These are phyloP conservation scores for Idaea dimidiata DNA, from an alignment of 2,888 invertebrate genomes.

Conservation along the genomic window DNA sequence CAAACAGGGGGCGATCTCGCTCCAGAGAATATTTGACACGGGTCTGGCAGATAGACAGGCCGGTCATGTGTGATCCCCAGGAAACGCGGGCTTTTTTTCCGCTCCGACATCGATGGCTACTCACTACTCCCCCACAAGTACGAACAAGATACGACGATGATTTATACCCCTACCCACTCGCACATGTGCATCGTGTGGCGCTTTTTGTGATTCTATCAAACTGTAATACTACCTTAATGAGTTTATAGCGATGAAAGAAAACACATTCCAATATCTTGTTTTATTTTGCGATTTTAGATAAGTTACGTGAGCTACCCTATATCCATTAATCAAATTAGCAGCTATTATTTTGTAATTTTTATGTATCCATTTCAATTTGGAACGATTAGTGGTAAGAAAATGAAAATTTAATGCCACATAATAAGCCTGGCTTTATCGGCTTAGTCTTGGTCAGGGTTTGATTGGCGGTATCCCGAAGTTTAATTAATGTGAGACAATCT, in stretches of 20 bases:
- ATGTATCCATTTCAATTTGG: conserved; percentile 63
- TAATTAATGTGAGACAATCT: conserved; percentile 73
- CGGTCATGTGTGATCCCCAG: conserved; percentile 81
- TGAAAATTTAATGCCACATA: conserved; percentile 77
- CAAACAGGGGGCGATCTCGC: conserved; percentile 71
- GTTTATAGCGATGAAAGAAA: conserved; percentile 47
- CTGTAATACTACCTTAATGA: conserved; percentile 54
- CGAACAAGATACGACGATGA: conserved; percentile 71
- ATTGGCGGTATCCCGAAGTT: conserved; percentile 75
- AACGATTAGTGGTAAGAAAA: conserved; percentile 59
- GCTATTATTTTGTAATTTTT: conserved; percentile 47
- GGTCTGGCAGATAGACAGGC: conserved; percentile 81
- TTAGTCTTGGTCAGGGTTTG: conserved; percentile 78
- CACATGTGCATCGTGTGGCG: conserved; percentile 74
- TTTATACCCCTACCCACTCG: conserved; percentile 64
- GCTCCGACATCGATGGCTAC: conserved; percentile 71
- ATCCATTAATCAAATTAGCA: conserved; percentile 47
- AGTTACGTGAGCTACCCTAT: conserved; percentile 25
- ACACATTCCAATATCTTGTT: conserved; percentile 30
- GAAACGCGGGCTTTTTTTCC: conserved; percentile 77
- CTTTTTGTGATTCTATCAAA: conserved; percentile 55
- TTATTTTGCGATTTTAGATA: conserved; percentile 21
- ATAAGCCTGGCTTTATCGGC: conserved; percentile 74
- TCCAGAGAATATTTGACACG: conserved; percentile 81
- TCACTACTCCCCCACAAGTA: conserved; percentile 60